These are phyloP conservation scores for Mobula hypostoma DNA, from an alignment of 2,113 vertebrate genomes.

Conservation along the genomic window DNA sequence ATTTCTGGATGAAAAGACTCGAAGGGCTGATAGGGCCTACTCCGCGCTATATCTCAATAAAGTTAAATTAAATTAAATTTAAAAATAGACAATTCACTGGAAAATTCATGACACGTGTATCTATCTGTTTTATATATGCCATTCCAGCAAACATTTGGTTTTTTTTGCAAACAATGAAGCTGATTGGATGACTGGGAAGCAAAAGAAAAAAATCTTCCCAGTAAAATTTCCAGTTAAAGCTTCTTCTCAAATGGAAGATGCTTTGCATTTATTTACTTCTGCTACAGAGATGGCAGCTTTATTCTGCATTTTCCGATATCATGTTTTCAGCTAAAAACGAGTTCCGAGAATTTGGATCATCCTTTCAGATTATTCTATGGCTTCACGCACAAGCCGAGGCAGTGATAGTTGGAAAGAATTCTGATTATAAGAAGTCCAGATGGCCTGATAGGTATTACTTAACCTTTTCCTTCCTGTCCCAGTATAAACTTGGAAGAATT, in stretches of 20 bases:
- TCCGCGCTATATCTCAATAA: too few relatives aligned
- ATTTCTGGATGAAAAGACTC: too few relatives aligned
- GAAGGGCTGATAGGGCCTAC: too few relatives aligned
- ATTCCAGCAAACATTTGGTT: background rate
- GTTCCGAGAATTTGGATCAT: background rate
- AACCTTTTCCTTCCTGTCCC: background rate
- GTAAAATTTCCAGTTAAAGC: background rate
- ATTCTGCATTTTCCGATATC: background rate
- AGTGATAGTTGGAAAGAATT: background rate
- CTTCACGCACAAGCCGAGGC: background rate
- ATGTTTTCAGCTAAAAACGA: background rate
- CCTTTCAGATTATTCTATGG: background rate
- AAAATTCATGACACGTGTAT: background rate
- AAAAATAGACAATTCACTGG: too few relatives aligned
- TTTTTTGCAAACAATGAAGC: background rate
- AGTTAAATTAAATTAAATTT: too few relatives aligned
- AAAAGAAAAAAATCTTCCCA: background rate
- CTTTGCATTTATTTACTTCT: background rate
- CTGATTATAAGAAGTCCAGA: constrained; percentile 1
- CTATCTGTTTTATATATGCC: background rate
- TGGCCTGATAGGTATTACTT: background rate
- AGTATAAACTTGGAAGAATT: background rate
- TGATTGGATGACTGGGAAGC: background rate
- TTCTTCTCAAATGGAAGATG: background rate
- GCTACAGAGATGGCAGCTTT: background rate